phyloP scores from a whole-genome alignment of 2,888 invertebrate genomes.

The Melolontha melolontha region DNA sequence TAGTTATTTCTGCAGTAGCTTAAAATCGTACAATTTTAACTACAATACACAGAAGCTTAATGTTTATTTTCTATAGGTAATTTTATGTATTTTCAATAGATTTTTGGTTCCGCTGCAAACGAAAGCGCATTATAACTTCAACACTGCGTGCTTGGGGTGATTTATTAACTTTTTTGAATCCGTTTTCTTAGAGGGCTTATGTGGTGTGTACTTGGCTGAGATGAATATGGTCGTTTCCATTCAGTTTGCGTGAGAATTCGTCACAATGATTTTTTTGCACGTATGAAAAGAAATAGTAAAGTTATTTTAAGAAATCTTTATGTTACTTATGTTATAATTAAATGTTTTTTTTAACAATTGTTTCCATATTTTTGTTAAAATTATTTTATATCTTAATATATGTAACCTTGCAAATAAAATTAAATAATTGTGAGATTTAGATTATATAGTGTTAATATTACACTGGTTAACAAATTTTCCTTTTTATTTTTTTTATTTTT shows the following conservation, averaged over 20 bases:
- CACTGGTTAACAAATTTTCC: too few relatives aligned
- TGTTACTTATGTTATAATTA: too few relatives aligned
- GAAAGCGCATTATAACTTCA: slow-evolving; percentile 48
- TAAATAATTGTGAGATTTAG: too few relatives aligned
- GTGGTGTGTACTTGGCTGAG: slow-evolving; percentile 46
- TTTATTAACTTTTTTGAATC: slow-evolving; percentile 48
- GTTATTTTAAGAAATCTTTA: slow-evolving; percentile 2
- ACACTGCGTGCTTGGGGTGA: slow-evolving; percentile 45
- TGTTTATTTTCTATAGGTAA: slow-evolving; percentile 37
- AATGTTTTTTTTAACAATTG: too few relatives aligned
- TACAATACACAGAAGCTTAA: not conserved
- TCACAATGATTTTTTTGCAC: slow-evolving; percentile 15
- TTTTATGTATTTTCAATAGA: slow-evolving; percentile 42
- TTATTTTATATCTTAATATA: too few relatives aligned
- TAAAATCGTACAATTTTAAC: not conserved
- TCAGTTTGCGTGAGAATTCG: slow-evolving; percentile 25
- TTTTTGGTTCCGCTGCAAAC: slow-evolving; percentile 41
- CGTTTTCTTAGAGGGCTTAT: slow-evolving; percentile 46
- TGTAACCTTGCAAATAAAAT: too few relatives aligned
- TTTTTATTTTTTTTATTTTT: too few relatives aligned
- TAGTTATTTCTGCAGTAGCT: slow-evolving; percentile 16
- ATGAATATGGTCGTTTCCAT: slow-evolving; percentile 19
- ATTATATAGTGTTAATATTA: too few relatives aligned
- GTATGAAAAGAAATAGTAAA: not conserved
- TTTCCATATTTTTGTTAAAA: too few relatives aligned